phyloP scores from a whole-genome alignment of 2,797 vertebrate genomes.

The Takifugu rubripes region DNA sequence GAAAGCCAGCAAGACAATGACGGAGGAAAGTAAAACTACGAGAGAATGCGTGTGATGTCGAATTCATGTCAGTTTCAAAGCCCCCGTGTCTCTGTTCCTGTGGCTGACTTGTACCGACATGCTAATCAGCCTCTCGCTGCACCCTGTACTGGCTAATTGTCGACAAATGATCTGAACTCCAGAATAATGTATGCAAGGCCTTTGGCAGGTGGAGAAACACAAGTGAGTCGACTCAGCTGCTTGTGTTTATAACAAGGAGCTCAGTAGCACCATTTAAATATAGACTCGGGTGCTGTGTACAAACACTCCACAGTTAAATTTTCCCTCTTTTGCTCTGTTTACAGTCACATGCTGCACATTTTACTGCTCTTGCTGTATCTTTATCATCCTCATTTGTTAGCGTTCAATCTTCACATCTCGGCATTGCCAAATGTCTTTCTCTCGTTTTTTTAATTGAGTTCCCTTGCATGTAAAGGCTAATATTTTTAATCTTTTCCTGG shows the following conservation, averaged over 20 bases:
- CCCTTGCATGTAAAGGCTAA: constrained; percentile 51
- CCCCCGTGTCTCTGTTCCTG: constrained; percentile 59
- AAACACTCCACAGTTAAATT: constrained; percentile 43
- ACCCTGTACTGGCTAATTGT: constrained; percentile 71
- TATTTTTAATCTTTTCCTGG: constrained; percentile 57
- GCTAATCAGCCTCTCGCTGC: constrained; percentile 67
- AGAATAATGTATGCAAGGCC: constrained; percentile 67
- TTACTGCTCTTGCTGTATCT: constrained; percentile 30
- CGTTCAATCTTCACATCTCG: constrained; percentile 18
- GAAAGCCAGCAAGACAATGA: constrained; percentile 33
- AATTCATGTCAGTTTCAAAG: constrained; percentile 72
- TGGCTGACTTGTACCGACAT: constrained; percentile 67
- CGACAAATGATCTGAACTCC: constrained; percentile 70
- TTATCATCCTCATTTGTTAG: constrained; percentile 15
- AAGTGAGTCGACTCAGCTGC: constrained; percentile 40
- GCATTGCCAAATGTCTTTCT: constrained; percentile 17
- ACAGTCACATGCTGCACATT: constrained; percentile 22
- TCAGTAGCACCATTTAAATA: constrained; percentile 62
- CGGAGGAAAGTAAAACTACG: constrained; percentile 49
- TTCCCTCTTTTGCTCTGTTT: constrained; percentile 36
- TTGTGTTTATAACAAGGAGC: constrained; percentile 58
- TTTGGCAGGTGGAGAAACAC: constrained; percentile 48
- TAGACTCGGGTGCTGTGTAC: constrained; percentile 34
- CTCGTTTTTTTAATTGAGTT: constrained; percentile 48
- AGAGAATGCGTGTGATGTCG: constrained; percentile 48